phyloP scores from a whole-genome alignment of 2,888 invertebrate genomes.

The Hydroisotoma schaefferi region DNA sequence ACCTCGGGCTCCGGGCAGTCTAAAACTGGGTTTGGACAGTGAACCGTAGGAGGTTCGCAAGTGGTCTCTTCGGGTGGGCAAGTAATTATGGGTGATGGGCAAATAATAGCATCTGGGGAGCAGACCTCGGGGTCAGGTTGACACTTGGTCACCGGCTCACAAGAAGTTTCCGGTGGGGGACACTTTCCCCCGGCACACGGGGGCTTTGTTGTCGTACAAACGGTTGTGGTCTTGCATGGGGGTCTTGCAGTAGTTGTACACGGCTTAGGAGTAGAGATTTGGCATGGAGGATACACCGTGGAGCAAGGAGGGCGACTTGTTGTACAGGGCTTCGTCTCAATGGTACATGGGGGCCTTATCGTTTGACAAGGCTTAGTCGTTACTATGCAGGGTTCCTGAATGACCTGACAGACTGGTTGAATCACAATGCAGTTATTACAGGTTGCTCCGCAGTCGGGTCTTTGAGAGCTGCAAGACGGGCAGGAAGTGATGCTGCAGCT shows the following conservation, averaged over 20 bases:
- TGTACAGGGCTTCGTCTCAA: conserved; percentile 16
- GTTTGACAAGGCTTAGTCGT: conserved; percentile 11
- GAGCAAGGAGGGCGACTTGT: conserved; percentile 24
- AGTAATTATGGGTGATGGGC: conserved; percentile 28
- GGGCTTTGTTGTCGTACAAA: conserved; percentile 16
- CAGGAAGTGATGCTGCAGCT: conserved; percentile 12
- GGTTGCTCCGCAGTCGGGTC: conserved; percentile 25
- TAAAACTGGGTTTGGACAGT: conserved; percentile 21
- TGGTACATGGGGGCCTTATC: conserved; percentile 8
- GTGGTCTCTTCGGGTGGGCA: conserved; percentile 22
- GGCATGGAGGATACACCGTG: conserved; percentile 20
- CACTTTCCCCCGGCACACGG: conserved; percentile 22
- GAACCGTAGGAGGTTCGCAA: conserved; percentile 16
- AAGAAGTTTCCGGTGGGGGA: conserved; percentile 23
- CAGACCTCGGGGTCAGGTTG: conserved; percentile 18
- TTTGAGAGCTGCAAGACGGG: conserved; percentile 7
- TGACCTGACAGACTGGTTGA: conserved; percentile 3
- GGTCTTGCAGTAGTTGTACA: conserved; percentile 21
- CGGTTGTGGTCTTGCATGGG: conserved; percentile 10
- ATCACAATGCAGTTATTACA: conserved; percentile 11
- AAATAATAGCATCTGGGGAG: conserved; percentile 22
- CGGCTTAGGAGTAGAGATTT: conserved; percentile 18
- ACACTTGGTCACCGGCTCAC: conserved; percentile 19
- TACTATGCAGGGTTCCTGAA: conserved; percentile 24
- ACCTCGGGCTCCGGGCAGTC: conserved; percentile 28